Conservation (phyloP, 1,140 invertebrate genomes). For the Trachymyrmex septentrionalis region DNA sequence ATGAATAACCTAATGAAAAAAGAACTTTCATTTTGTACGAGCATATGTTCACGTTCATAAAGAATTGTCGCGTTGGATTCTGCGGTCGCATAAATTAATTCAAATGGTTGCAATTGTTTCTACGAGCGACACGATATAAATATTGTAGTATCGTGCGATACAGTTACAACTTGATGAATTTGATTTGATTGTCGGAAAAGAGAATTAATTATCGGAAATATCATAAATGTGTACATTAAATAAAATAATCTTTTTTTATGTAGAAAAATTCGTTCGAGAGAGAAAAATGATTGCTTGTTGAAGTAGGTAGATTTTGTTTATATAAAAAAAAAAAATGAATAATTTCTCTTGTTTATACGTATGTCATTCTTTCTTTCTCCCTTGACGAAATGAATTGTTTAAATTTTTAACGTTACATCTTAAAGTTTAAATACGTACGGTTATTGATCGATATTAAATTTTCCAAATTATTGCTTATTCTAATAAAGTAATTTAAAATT, state of each 20-base stretch:
- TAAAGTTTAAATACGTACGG: neutral
- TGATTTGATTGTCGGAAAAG: neutral
- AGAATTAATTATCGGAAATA: neutral
- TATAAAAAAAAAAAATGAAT: neutral
- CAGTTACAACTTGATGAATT: neutral
- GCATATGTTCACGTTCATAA: slow-evolving; percentile 18
- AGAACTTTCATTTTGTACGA: slow-evolving; percentile 7
- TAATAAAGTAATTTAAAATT: neutral
- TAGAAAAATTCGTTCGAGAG: neutral
- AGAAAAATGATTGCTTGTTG: neutral
- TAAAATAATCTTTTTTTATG: neutral
- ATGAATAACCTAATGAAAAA: slow-evolving; percentile 61
- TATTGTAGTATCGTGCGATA: neutral
- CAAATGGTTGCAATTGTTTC: neutral
- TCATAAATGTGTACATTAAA: neutral
- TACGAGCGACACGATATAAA: slow-evolving; percentile 12
- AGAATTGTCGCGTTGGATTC: slow-evolving; percentile 25
- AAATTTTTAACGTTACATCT: slow-evolving; percentile 28
- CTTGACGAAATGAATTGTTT: neutral
- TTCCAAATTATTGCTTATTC: neutral
- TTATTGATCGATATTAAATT: neutral
- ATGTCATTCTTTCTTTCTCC: neutral
- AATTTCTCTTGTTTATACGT: neutral
- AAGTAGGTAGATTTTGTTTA: neutral
- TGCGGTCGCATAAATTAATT: slow-evolving; percentile 22